A percentile compares a stretch with the other conserved stretches of the same genome.
phyloP scores from a whole-genome alignment of 1,140 invertebrate species.

The Trichonephila inaurata region DNA sequence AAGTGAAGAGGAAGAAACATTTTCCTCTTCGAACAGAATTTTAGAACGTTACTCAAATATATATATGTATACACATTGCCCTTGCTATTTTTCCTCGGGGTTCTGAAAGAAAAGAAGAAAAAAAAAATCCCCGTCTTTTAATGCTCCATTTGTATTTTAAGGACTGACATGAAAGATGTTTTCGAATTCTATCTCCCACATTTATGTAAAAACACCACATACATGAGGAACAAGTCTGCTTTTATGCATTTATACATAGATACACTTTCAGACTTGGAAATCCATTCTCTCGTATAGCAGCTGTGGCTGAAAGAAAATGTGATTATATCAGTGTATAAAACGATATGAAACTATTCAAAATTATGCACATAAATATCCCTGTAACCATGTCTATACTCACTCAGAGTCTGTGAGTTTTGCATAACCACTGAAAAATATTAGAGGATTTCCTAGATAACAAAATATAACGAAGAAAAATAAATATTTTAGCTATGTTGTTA shows the following conservation, averaged over 20 bases:
- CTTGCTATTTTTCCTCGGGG: slow-evolving; percentile 40
- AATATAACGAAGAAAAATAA: too few relatives aligned
- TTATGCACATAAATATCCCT: slow-evolving; percentile 29
- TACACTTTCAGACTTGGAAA: background rate
- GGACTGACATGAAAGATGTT: slow-evolving; percentile 34
- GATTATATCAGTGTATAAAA: slow-evolving; percentile 24
- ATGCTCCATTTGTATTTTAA: slow-evolving; percentile 74
- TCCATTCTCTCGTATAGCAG: background rate
- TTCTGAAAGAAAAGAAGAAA: background rate
- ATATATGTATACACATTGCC: background rate
- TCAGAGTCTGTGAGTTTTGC: background rate
- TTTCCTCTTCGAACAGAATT: background rate
- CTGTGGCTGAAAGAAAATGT: slow-evolving; percentile 8
- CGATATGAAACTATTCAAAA: background rate
- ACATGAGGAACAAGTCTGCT: background rate
- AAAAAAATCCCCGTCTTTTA: slow-evolving; percentile 23
- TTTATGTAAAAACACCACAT: slow-evolving; percentile 39
- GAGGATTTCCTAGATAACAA: background rate
- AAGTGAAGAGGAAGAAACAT: slow-evolving; percentile 41
- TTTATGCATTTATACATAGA: slow-evolving; percentile 44
- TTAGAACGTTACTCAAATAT: slow-evolving; percentile 27
- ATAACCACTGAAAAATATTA: background rate
- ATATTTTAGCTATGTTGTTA: too few relatives aligned
- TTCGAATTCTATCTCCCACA: slow-evolving; percentile 1
- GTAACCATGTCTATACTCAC: background rate